These are phyloP conservation scores for Plectropomus leopardus DNA, from an alignment of 2,113 vertebrate genomes.

Conservation along the genomic window DNA sequence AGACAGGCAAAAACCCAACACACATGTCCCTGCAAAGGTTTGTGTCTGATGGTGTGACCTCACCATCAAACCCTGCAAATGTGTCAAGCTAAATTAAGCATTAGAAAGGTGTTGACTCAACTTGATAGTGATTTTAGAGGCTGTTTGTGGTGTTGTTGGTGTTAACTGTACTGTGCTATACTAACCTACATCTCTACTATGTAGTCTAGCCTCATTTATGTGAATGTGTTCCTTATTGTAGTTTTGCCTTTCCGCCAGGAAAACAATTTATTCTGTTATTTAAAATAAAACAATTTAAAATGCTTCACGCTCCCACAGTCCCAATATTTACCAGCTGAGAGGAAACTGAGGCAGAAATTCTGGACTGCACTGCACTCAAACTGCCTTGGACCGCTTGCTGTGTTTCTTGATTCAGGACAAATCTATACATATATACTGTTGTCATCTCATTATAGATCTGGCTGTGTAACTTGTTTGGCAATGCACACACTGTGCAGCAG, in stretches of 20 bases:
- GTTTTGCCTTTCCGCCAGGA: no score
- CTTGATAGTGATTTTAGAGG: neutral
- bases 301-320: neutral
- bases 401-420: slow-evolving; percentile 34
- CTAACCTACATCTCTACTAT: neutral
- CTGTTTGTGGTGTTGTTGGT: neutral
- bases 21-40: no score
- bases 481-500: neutral
- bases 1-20: no score
- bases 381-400: slow-evolving; percentile 22
- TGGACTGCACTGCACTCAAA: neutral
- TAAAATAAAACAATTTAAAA: no score
- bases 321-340: neutral
- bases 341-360: slow-evolving; percentile 7
- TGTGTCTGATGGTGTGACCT: no score
- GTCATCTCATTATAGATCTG: slow-evolving; percentile 42
- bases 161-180: neutral
- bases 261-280: neutral
- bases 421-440: slow-evolving; percentile 36
- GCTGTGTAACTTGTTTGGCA: slow-evolving; percentile 27
- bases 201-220: neutral
- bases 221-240: neutral
- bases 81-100: no score
- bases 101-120: neutral
- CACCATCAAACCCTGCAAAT: no score